These are phyloP conservation scores for Botia kubotai DNA, from an alignment of 2,797 vertebrate genomes.

Conservation along the genomic window DNA sequence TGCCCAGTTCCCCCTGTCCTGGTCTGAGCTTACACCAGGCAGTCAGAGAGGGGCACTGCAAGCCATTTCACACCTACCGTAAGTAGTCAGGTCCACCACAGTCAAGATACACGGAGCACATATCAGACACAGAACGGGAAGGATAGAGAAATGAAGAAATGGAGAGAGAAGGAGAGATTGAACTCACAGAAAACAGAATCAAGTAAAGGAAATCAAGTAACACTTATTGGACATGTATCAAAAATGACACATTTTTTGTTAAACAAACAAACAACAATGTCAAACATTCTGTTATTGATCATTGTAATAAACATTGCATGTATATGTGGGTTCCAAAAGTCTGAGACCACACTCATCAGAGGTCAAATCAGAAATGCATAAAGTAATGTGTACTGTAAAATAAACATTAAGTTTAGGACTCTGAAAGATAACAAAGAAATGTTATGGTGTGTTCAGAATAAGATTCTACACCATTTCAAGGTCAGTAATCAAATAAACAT, in stretches of 20 bases:
- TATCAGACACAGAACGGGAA: slow-evolving; percentile 78
- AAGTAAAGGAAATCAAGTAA: slow-evolving; percentile 68
- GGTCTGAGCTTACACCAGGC: slow-evolving; percentile 78
- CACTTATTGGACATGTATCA: slow-evolving; percentile 64
- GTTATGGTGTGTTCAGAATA: neutral
- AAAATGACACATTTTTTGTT: slow-evolving; percentile 73
- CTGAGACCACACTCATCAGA: neutral
- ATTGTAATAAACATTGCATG: neutral
- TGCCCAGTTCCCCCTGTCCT: slow-evolving; percentile 64
- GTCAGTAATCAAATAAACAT: too few species aligned
- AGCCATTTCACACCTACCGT: slow-evolving; percentile 85
- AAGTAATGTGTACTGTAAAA: neutral
- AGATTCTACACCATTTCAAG: neutral
- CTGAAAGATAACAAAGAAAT: neutral
- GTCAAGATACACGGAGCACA: slow-evolving; percentile 83
- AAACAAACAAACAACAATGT: neutral
- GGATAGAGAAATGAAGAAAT: slow-evolving; percentile 78
- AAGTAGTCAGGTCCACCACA: slow-evolving; percentile 79
- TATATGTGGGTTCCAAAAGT: neutral
- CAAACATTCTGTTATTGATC: slow-evolving; percentile 6
- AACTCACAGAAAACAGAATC: slow-evolving; percentile 81
- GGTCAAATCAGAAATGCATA: neutral
- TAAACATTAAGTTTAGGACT: too few species aligned
- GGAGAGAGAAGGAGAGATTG: slow-evolving; percentile 77
- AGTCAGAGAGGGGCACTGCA: slow-evolving; percentile 78